Conservation (phyloP, 2,888 invertebrate genomes). For the Patella depressa region DNA sequence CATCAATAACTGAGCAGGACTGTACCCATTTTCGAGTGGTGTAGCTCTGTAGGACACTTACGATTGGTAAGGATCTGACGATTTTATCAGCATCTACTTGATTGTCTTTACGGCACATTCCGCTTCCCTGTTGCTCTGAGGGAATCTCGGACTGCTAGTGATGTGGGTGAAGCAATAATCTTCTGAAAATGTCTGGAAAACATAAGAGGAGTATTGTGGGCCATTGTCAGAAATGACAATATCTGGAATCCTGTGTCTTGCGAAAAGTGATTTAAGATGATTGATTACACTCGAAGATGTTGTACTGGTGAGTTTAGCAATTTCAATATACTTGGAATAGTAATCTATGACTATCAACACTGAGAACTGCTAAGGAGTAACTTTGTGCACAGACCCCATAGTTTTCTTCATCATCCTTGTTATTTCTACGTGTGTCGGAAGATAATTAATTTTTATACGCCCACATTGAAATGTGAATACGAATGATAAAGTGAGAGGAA, state of each 20-base stretch:
- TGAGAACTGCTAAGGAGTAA: no score
- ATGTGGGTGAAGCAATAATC: slow-evolving; percentile 18
- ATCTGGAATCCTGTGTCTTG: no score
- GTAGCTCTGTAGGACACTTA: no score
- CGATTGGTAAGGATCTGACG: background rate
- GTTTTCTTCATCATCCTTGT: no score
- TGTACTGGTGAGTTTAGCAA: slow-evolving; percentile 11
- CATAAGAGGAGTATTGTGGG: slow-evolving; percentile 5
- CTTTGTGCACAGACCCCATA: no score
- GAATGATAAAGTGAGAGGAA: no score
- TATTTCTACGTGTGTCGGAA: no score
- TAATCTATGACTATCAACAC: slow-evolving; percentile 17
- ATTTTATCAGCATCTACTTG: slow-evolving; percentile 3
- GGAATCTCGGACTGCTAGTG: slow-evolving; percentile 19
- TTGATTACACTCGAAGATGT: background rate
- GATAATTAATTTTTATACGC: no score
- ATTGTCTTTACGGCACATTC: slow-evolving; percentile 22
- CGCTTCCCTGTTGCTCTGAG: slow-evolving; percentile 19
- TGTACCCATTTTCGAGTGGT: slow-evolving; percentile 4
- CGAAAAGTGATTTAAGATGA: no score
- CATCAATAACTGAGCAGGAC: slow-evolving; percentile 15
- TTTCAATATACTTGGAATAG: slow-evolving; percentile 17
- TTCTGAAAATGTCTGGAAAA: slow-evolving; percentile 12
- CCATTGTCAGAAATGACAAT: no score
- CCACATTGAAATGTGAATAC: no score